Evolutionary conservation across 2,113 vertebrate genomes (phyloP), one percentile per base, ranked within the genome.

Genomic region (Campylomormyrus tamandua): DNA sequence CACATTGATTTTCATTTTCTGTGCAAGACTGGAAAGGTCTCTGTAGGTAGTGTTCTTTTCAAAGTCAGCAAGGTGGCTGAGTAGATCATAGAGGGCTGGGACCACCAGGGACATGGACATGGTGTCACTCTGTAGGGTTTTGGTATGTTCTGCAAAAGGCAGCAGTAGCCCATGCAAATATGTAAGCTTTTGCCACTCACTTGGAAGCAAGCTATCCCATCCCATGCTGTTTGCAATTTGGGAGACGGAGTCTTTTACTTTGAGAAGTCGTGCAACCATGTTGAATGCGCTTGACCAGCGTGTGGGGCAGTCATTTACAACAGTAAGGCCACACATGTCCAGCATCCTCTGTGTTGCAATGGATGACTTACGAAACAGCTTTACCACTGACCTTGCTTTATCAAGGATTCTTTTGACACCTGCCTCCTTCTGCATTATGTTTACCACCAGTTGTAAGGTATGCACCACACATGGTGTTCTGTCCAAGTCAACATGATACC

Each of bases 71-170:
- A 90, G 85, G 88, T 91, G 89, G 39, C 66, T 84, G 9, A 90
- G 66, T 19, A 91, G 84, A 62, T 91, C 90, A 62, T 83, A 27
- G 58, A 92, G 87, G 6, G 83, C 90, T 27, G 90, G 46, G 21
- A 91, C 89, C 35, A 91, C 89, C 9, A 90, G 66, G 66, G 91
- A 91, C 91, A 89, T 88, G 6, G 90, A 92, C 15, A 39, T 91
- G 27, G 91, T 89, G 89, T 92, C 89, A 92, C 89, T 91, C 50
- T 90, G 58, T 7, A 92, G 89, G 24, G 90, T 89, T 91, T 91
- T 84, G 13, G 89, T 91, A 11, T 92, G 89, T 90, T 92, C 90
- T 15, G 90, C 87, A 89, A 92, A 92, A 87, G 91, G 91, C 89
- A 90, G 89, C 80, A 92, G 88, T 83, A 92, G 58, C 1, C 90